Evolutionary conservation across 2,797 vertebrate species (phyloP).

Genomic region (Molothrus ater): DNA sequence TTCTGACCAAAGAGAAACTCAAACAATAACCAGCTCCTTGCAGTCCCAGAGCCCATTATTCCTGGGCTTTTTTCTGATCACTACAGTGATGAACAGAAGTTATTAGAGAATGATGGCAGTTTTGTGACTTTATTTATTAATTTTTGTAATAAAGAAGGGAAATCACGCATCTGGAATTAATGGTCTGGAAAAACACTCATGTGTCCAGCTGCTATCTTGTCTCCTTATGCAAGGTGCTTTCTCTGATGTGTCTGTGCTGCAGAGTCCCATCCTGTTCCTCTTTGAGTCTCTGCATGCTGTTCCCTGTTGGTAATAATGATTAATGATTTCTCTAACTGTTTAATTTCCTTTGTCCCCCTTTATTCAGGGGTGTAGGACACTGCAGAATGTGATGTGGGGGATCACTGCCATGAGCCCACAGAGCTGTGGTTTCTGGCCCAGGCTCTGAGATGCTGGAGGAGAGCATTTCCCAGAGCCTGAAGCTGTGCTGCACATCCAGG

Average conservation of each 20-base stretch:
- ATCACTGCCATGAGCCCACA: neutral
- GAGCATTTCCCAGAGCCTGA: slow-evolving; percentile 6
- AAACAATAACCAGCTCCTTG: neutral
- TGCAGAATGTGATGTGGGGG: neutral
- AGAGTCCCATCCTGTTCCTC: neutral
- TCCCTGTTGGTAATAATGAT: neutral
- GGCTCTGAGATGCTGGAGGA: neutral
- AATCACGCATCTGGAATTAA: neutral
- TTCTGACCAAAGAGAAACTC: neutral
- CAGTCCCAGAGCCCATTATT: neutral
- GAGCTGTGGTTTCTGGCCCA: neutral
- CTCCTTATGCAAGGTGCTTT: neutral
- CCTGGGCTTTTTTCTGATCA: neutral
- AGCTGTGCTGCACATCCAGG: neutral
- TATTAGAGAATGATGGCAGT: neutral
- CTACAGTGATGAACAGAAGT: neutral
- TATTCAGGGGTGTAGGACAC: neutral
- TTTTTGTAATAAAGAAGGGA: neutral
- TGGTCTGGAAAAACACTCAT: neutral
- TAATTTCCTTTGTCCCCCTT: neutral
- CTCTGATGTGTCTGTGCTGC: neutral
- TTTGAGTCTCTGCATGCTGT: neutral
- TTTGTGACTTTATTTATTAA: neutral
- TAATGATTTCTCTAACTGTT: neutral
- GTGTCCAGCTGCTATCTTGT: neutral